Evolutionary conservation across 2,113 vertebrate genomes (phyloP).

Genomic region (Eolophus roseicapilla): DNA sequence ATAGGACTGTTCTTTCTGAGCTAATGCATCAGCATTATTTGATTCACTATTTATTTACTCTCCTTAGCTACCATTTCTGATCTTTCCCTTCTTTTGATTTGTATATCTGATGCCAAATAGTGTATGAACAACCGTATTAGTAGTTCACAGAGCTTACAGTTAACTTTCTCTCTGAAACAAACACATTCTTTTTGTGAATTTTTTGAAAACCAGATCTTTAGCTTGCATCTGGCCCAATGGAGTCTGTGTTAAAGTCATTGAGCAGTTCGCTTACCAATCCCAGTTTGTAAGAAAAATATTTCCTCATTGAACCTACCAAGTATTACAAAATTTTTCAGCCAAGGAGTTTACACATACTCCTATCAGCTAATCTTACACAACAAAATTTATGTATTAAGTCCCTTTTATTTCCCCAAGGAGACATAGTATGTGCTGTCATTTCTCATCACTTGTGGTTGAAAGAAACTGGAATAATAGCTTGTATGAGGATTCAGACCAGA

Average conservation of each 20-base stretch:
- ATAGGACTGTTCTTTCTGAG: not conserved
- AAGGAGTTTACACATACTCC: not conserved
- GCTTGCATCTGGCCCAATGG: too few relatives aligned
- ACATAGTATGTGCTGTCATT: not conserved
- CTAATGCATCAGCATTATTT: not conserved
- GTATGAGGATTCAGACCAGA: not conserved
- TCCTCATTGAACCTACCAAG: not conserved
- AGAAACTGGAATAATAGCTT: not conserved
- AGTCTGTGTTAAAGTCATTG: not conserved
- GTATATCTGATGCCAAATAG: not conserved
- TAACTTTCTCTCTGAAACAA: not conserved
- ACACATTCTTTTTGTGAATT: not conserved
- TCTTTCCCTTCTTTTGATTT: not conserved
- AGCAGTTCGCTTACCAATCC: not conserved
- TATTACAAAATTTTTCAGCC: not conserved
- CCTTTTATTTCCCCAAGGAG: not conserved
- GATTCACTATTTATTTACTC: not conserved
- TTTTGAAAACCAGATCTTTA: not conserved
- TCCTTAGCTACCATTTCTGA: not conserved
- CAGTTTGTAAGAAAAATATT: not conserved
- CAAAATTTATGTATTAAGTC: not conserved
- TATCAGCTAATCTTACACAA: not conserved
- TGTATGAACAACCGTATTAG: accelerated
- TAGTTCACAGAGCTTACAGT: not conserved
- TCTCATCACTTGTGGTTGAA: not conserved